Evolutionary conservation across 2,888 invertebrate species (phyloP), one percentile per base, ranked within the genome.

Genomic region (Notodonta ziczac): DNA sequence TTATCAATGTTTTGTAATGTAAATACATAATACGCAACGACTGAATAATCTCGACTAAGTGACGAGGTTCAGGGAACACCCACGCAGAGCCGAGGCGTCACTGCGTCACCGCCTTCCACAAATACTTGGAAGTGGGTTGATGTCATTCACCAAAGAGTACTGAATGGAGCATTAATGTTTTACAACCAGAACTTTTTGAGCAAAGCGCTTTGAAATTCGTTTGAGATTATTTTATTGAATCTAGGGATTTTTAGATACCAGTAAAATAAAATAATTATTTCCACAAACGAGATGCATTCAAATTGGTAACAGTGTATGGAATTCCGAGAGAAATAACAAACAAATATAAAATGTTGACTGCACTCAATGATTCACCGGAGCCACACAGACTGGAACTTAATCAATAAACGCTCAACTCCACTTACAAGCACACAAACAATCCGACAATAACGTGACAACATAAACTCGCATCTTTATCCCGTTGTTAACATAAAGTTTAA

Each of bases 111-210:
- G 58, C 52, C 54, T 58, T 64, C 59, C 67, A 62, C 69, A 70
- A 67, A 72, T 71, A 62, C 52, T 35, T 56, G 65, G 62, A 65
- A 63, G 62, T 57, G 40, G 60, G 61, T 61, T 61, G 58, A 58
- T 61, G 62, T 68, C 67, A 69, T 70, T 70, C 54, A 62, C 64
- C 61, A 71, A 70, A 65, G 12, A 52, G 32, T 10, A 52, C 5
- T 32, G 24, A 52, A 52, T 52, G 24, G 13, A 52, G 32, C 52
- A 50, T 32, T 32, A 32, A 24, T 51, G 6, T 51, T 51, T 16
- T 32, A 50, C 50, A 16, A 16, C 16, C 50, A 16, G 13, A n/a
- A 46, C 13, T 13, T 46, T 46, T 12, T 46, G 1, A 46, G 46
- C 4, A 5, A n/a, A 4, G 44, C 44, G 12, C 13, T 46, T 13